Evolutionary conservation across 2,888 invertebrate species (phyloP).

Genomic region (Stenurella melanura): DNA sequence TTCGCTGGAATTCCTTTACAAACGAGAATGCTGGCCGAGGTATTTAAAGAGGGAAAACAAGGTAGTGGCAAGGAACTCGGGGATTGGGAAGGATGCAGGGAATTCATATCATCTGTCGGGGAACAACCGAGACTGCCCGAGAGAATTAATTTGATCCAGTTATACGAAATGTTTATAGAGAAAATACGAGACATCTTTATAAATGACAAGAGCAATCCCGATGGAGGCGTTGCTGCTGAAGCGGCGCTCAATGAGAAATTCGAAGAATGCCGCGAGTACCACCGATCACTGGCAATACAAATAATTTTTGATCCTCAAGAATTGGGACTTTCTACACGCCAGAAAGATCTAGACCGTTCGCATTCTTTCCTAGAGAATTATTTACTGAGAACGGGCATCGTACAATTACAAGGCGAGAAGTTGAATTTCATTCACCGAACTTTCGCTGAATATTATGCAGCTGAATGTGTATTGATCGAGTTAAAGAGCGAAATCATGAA

Average conservation of each 20-base stretch:
- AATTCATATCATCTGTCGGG: conserved; percentile 21
- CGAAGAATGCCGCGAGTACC: conserved; percentile 11
- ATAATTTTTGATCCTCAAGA: neutral
- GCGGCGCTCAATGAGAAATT: conserved; percentile 9
- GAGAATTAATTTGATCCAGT: conserved; percentile 23
- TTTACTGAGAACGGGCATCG: conserved; percentile 4
- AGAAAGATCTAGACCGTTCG: neutral
- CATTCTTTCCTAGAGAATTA: neutral
- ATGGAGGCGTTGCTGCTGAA: neutral
- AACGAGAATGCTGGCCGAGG: conserved; percentile 1
- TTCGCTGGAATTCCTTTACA: conserved; percentile 38
- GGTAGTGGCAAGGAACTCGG: too few species aligned
- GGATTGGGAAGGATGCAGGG: conserved; percentile 25
- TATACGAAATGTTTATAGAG: conserved; percentile 19
- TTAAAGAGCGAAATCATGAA: neutral
- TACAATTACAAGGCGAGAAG: conserved; percentile 15
- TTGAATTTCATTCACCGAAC: conserved; percentile 25
- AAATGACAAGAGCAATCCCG: conserved; percentile 15
- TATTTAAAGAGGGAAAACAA: conserved; percentile 30
- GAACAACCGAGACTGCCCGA: neutral
- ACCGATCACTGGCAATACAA: neutral
- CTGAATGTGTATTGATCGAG: conserved; percentile 17
- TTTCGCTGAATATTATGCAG: conserved; percentile 32
- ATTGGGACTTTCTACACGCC: neutral
- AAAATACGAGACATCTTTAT: conserved; percentile 24